A percentile compares a stretch with the other conserved stretches of the same genome.
phyloP scores from a whole-genome alignment of 2,888 invertebrate genomes.

The Steinernema carpocapsae region DNA sequence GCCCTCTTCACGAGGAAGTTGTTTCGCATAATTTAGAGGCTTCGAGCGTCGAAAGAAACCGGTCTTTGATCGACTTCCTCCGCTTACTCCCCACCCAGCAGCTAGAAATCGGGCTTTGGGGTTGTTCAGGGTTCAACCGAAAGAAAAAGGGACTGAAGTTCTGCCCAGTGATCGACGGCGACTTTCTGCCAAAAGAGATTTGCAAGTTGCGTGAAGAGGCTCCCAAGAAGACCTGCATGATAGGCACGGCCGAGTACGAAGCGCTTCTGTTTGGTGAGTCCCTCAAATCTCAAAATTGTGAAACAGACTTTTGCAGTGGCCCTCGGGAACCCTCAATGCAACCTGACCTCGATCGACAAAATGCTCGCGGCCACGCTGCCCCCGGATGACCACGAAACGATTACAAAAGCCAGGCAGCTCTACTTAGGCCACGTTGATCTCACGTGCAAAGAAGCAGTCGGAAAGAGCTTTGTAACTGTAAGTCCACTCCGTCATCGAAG shows the following conservation, averaged over 20 bases:
- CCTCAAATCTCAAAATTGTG: background rate
- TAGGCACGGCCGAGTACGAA: constrained; percentile 57
- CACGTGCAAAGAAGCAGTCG: constrained; percentile 49
- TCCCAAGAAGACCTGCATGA: constrained; percentile 55
- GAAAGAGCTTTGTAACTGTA: constrained; percentile 58
- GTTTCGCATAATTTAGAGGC: background rate
- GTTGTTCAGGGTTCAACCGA: constrained; percentile 37
- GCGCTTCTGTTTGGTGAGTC: constrained; percentile 54
- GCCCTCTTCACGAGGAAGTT: background rate
- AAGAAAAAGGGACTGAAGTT: constrained; percentile 25
- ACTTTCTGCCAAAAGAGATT: constrained; percentile 56
- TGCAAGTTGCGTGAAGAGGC: constrained; percentile 53
- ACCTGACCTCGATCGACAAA: constrained; percentile 59
- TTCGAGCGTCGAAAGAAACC: background rate
- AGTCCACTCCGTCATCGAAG: background rate
- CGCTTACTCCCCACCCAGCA: constrained; percentile 4
- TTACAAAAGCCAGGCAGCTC: constrained; percentile 54
- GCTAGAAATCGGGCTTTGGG: constrained; percentile 23
- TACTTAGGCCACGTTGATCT: constrained; percentile 55
- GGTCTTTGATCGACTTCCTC: constrained; percentile 35
- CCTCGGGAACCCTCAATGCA: constrained; percentile 46
- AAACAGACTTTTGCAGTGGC: constrained; percentile 33
- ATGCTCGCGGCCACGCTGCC: constrained; percentile 57
- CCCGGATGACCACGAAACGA: constrained; percentile 50
- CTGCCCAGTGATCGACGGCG: constrained; percentile 39